Evolutionary conservation across 2,888 invertebrate species (phyloP).

Genomic region (Nipponacmea schrenckii): DNA sequence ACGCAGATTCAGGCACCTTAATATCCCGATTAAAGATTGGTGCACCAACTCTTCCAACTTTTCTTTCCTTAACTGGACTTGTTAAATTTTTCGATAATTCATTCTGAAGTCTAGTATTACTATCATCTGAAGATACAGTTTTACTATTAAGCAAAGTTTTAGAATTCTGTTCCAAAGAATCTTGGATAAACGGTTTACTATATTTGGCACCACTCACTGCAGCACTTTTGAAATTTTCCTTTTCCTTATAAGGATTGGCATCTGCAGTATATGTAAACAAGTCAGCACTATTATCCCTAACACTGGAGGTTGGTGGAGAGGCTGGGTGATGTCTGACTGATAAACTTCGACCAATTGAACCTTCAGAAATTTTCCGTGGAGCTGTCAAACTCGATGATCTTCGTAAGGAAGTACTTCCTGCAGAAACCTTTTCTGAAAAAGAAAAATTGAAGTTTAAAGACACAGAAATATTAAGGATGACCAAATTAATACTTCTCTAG

Average conservation of each 20-base stretch:
- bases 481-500: too few species aligned
- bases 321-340: neutral
- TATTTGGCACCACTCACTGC: too few species aligned
- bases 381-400: neutral
- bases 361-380: neutral
- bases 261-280: too few species aligned
- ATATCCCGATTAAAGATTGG: too few species aligned
- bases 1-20: neutral
- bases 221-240: too few species aligned
- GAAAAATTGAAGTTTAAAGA: neutral
- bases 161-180: neutral
- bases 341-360: neutral
- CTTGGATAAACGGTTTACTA: neutral
- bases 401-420: neutral
- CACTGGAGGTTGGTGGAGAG: neutral
- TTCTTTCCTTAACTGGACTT: neutral
- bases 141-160: too few species aligned
- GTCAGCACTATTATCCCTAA: neutral
- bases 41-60: neutral
- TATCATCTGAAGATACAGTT: too few species aligned
- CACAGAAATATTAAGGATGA: too few species aligned
- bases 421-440: neutral
- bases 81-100: too few species aligned
- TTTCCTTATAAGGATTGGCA: too few species aligned
- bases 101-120: too few species aligned